Evolutionary conservation across 2,113 vertebrate species (phyloP).

Genomic region (Cyprinodon tularosa): DNA sequence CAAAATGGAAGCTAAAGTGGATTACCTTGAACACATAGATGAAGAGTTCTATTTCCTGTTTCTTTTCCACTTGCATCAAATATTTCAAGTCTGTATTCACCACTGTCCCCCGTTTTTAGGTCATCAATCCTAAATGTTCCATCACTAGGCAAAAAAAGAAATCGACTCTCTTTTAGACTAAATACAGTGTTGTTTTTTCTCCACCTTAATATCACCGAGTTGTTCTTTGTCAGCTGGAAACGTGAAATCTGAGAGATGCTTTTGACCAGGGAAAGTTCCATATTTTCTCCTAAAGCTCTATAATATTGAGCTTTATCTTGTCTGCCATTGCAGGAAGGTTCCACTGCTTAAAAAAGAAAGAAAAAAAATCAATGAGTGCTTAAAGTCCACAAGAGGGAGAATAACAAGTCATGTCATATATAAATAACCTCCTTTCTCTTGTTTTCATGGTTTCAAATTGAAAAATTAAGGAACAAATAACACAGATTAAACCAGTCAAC

Average conservation of each 20-base stretch:
- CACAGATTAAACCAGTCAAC: no score
- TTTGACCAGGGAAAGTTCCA: conserved; percentile 11
- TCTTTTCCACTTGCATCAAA: neutral
- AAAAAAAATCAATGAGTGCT: no score
- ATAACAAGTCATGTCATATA: no score
- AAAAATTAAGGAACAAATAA: no score
- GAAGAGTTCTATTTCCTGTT: accelerated
- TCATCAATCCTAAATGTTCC: conserved; percentile 48
- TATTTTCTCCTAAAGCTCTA: conserved; percentile 54
- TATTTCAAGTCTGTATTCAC: neutral
- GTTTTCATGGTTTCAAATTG: no score
- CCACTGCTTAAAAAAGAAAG: no score
- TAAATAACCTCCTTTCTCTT: no score
- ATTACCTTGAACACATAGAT: conserved; percentile 52
- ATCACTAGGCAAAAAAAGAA: conserved; percentile 5
- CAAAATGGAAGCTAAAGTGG: neutral
- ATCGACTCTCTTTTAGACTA: neutral
- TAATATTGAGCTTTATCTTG: conserved; percentile 40
- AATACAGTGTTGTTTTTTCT: accelerated
- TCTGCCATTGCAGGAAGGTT: conserved; percentile 50
- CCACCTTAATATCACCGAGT: accelerated
- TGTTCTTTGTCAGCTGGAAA: accelerated
- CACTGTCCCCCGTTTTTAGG: conserved; percentile 25
- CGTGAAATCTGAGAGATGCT: accelerated
- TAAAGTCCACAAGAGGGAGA: no score